Base-by-base conservation (phyloP, 2,113 vertebrate genomes). In the Gadus chalcogrammus region DNA sequence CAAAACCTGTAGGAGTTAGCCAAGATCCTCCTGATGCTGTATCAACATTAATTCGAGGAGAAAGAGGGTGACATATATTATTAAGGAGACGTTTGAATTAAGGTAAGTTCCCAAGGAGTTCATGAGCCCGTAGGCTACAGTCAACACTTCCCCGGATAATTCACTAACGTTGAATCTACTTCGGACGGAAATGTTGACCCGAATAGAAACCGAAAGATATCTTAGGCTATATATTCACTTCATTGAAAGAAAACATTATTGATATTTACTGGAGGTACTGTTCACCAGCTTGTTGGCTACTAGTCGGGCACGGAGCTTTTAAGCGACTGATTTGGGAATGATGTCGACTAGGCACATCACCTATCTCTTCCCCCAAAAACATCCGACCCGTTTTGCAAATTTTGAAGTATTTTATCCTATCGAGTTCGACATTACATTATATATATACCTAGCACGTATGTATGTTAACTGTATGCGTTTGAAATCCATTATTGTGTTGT, bases 21-120 rank as follows among this genome's bases (percentile, higher is more conserved):
- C 70, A 65, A 22, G 56, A 53, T 82, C 77, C 68, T 78, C 68
- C 67, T 48, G 42, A 48, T 48, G 42, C 42, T n/a, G 67, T 60
- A 8, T 70, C 35, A 64, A 59, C 61, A 78, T 63, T 62, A 66
- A 84, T 81, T 80, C 65, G 73, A 5, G 0, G 75, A 71, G 20
- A 81, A 86, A 87, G 80, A 82, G 78, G 64, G 79, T 84, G 78
- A 82, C 82, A 86, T 80, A 81, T 82, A 74, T 79, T 81, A 70
- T 48, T 48, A 80, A 79, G 81, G 79, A 81, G 82, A 80, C 85
- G 81, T 71, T 78, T 69, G 76, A 82, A 82, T 79, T 86, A 86
- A 88, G 91, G 91, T 92, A 92, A 92, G 91, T 92, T 92, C 78
- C 78, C 79, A 59, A 83, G 79, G 77, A 88, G 84, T 82, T 76